Conservation (phyloP, 2,797 vertebrate genomes). For the Tangara arthus region DNA sequence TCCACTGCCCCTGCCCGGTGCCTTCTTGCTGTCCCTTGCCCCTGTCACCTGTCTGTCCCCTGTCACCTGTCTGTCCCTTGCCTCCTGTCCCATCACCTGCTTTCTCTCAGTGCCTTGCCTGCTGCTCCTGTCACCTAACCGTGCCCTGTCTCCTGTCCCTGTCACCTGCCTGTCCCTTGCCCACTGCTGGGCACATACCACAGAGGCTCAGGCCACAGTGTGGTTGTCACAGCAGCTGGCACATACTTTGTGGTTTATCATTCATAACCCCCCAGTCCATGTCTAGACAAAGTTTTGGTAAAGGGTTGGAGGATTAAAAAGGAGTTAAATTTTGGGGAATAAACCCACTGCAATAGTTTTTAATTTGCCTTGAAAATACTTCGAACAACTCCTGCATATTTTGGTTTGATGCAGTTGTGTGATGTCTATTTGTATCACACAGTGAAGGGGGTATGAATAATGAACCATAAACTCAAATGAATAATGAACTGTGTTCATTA, state of each 20-base stretch:
- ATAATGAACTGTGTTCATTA: background rate
- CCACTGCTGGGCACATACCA: rapidly evolving
- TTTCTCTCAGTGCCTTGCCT: background rate
- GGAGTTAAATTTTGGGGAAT: background rate
- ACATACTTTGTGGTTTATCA: rapidly evolving
- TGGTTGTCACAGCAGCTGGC: background rate
- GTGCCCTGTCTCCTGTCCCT: background rate
- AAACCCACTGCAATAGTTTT: rapidly evolving
- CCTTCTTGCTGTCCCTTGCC: background rate
- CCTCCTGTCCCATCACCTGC: too few relatives aligned
- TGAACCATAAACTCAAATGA: background rate
- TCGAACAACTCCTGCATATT: rapidly evolving
- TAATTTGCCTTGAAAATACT: background rate
- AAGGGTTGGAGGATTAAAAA: background rate
- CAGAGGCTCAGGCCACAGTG: rapidly evolving
- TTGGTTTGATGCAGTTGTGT: background rate
- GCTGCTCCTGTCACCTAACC: background rate
- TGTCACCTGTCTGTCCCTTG: background rate
- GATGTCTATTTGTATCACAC: background rate
- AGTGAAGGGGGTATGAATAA: background rate
- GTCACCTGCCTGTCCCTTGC: background rate
- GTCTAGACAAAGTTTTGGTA: background rate
- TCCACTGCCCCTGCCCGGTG: background rate
- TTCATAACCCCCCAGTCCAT: rapidly evolving
- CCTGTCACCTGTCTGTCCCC: background rate